A percentile compares a stretch with the other conserved stretches of the same genome.
phyloP scores from a whole-genome alignment of 2,797 vertebrate genomes.

The Amazona ochrocephala region DNA sequence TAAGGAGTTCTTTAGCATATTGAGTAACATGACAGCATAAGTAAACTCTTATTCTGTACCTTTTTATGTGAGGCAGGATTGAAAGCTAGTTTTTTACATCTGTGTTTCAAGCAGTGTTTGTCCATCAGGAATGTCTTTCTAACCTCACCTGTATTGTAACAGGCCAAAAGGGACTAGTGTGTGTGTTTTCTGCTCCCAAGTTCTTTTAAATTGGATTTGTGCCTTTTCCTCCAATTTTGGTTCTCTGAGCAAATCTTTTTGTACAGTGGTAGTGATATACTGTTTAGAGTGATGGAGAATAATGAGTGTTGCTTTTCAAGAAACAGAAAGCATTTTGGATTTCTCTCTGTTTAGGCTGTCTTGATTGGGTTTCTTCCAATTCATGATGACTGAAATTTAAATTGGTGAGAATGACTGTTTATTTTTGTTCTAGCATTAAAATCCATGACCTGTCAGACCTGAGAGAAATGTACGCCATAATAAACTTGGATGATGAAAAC shows the following conservation, averaged over 20 bases:
- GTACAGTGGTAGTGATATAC: not conserved
- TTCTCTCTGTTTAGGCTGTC: not conserved
- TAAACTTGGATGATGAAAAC: constrained; percentile 94
- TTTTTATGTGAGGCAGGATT: not conserved
- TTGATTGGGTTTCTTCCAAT: not conserved
- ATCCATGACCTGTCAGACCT: constrained; percentile 94
- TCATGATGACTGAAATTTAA: not conserved
- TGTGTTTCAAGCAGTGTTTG: not conserved
- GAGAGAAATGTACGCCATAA: constrained; percentile 92
- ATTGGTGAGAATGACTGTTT: not conserved
- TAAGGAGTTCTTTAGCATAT: not conserved
- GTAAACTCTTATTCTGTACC: not conserved
- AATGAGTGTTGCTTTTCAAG: not conserved
- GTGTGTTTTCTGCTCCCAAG: not conserved
- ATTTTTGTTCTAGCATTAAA: constrained; percentile 87
- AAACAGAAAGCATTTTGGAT: not conserved
- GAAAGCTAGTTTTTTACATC: not conserved
- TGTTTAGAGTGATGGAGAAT: not conserved
- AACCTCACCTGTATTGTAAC: not conserved
- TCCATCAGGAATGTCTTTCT: not conserved
- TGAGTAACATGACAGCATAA: not conserved
- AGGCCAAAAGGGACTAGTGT: not conserved
- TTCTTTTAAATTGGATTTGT: not conserved
- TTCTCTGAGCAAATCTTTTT: not conserved
- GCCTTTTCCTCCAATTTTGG: not conserved